Percentiles rank a stretch among this genome's conserved stretches.
phyloP scores from a whole-genome alignment of 1,140 invertebrate genomes.

The Hesperophylax magnus region DNA sequence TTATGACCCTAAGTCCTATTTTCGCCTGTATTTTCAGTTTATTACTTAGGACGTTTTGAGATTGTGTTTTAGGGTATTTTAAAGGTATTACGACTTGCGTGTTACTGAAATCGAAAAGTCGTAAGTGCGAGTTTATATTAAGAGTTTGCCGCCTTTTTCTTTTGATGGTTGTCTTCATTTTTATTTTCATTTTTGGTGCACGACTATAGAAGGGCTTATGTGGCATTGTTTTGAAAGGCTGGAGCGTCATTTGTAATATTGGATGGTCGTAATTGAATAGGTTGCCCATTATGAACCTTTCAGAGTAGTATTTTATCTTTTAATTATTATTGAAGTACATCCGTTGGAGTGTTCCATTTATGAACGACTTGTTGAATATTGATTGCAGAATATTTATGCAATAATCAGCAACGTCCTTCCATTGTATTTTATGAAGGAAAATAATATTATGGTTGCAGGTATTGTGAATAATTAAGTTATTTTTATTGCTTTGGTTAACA shows the following conservation, averaged over 20 bases:
- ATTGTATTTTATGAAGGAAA: too few relatives aligned
- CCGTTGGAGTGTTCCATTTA: conserved; percentile 8
- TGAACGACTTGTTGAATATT: conserved; percentile 11
- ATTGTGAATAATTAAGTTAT: too few relatives aligned
- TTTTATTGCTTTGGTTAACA: too few relatives aligned
- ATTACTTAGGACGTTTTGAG: conserved; percentile 34
- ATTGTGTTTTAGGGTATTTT: conserved; percentile 19
- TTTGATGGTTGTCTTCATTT: conserved; percentile 23
- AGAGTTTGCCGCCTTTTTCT: conserved; percentile 2
- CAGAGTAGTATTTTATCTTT: background rate
- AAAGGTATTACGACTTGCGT: conserved; percentile 38
- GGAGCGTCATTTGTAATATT: background rate
- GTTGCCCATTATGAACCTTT: background rate
- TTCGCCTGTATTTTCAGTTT: background rate
- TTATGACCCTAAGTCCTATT: background rate
- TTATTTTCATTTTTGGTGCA: conserved; percentile 28
- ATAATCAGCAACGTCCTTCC: background rate
- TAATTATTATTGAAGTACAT: conserved; percentile 37
- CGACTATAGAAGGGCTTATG: conserved; percentile 38
- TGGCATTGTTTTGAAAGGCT: background rate
- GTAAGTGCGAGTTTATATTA: conserved; percentile 2
- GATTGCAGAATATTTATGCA: background rate
- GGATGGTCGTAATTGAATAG: background rate
- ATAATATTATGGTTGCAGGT: too few relatives aligned
- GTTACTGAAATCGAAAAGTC: background rate